These are phyloP conservation scores for Eupithecia abbreviata DNA, from an alignment of 2,888 invertebrate species.

Conservation along the genomic window DNA sequence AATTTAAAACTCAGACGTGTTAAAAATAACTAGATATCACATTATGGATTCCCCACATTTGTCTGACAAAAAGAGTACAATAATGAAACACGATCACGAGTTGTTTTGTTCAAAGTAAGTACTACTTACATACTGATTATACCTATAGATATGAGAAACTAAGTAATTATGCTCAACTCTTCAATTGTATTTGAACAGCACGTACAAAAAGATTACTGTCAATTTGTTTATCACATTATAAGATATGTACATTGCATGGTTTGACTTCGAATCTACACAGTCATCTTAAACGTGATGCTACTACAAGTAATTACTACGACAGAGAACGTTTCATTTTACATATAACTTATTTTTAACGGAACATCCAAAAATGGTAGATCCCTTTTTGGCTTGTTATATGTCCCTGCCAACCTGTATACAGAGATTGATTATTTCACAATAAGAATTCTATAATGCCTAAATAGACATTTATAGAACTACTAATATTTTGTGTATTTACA, in stretches of 20 bases:
- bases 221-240: constrained; percentile 10
- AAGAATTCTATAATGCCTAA: background rate
- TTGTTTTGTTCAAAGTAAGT: constrained; percentile 32
- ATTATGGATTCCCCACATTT: constrained; percentile 26
- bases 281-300: background rate
- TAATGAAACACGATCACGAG: constrained; percentile 31
- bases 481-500: background rate
- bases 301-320: background rate
- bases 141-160: constrained; percentile 11
- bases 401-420: background rate
- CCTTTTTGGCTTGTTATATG: too few relatives aligned
- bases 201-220: constrained; percentile 3
- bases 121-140: constrained; percentile 32
- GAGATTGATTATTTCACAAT: background rate
- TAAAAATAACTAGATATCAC: constrained; percentile 13
- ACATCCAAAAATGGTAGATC: too few relatives aligned
- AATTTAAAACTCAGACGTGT: background rate
- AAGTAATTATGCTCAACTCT: constrained; percentile 28
- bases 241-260: background rate
- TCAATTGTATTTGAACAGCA: constrained; percentile 24
- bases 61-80: constrained; percentile 31
- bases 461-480: background rate
- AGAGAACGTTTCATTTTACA: background rate
- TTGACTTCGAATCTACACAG: constrained; percentile 4
- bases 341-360: background rate